Conservation (phyloP, 2,888 invertebrate species). For the Tanypteryx hageni region DNA sequence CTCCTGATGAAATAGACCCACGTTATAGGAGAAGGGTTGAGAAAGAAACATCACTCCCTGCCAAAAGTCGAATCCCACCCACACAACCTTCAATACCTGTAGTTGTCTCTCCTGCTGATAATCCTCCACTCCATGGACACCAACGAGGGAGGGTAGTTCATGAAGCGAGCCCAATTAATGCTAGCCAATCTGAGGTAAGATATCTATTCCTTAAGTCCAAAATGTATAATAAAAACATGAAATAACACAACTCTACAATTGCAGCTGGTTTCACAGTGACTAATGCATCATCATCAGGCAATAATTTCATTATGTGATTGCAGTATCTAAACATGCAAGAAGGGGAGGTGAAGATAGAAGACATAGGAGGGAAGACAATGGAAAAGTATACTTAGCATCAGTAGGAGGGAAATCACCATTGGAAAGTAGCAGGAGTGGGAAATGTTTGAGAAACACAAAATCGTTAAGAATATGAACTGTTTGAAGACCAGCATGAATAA, state of each 20-base stretch:
- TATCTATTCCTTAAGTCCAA: neutral
- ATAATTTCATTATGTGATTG: no score
- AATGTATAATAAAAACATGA: neutral
- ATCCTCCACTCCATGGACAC: conserved; percentile 36
- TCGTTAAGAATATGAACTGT: no score
- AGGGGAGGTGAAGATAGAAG: no score
- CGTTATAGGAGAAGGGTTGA: conserved; percentile 76
- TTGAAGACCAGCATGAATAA: no score
- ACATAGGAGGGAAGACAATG: no score
- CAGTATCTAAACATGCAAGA: no score
- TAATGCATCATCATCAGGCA: no score
- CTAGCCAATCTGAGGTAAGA: conserved; percentile 54
- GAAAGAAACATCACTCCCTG: conserved; percentile 69
- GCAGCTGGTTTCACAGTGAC: no score
- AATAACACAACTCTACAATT: neutral
- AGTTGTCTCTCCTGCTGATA: conserved; percentile 28
- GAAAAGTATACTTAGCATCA: no score
- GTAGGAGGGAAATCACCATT: no score
- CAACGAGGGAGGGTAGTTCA: conserved; percentile 14
- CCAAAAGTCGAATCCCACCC: conserved; percentile 18
- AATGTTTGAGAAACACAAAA: no score
- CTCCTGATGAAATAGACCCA: conserved; percentile 89
- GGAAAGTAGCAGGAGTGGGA: no score
- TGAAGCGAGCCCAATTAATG: conserved; percentile 31
- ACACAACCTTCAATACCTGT: conserved; percentile 37